phyloP scores from a whole-genome alignment of 2,113 vertebrate species.

The Gorilla gorilla region DNA sequence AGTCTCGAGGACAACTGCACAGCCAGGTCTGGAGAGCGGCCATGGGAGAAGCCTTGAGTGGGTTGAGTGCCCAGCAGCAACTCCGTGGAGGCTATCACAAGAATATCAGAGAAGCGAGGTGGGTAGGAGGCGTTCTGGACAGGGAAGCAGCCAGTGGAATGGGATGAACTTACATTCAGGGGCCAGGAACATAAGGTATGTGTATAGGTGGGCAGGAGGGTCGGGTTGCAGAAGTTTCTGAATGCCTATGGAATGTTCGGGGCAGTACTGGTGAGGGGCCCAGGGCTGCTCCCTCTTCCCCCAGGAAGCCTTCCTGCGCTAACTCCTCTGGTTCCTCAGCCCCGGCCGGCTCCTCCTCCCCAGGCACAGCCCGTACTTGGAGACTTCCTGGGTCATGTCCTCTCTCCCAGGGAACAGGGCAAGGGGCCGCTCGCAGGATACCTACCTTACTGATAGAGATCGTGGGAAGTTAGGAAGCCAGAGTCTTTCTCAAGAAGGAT shows the following conservation, averaged over 20 bases:
- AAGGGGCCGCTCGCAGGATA: neutral
- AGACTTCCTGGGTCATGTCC: constrained; percentile 36
- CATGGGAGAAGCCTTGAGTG: neutral
- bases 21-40: neutral
- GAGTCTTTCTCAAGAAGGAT: neutral
- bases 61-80: neutral
- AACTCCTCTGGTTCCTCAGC: constrained; percentile 27
- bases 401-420: neutral
- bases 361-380: neutral
- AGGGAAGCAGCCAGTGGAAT: neutral
- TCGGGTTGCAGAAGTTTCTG: neutral
- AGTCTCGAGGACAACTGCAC: neutral
- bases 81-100: neutral
- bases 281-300: neutral
- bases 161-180: neutral
- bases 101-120: neutral
- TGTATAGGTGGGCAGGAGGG: neutral
- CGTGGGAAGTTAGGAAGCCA: neutral
- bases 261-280: neutral
- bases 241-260: neutral
- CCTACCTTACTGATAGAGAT: neutral
- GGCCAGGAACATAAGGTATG: constrained; percentile 2
- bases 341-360: neutral
- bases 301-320: neutral
- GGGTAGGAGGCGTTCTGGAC: neutral